These are phyloP conservation scores for Bubo scandiacus DNA, from an alignment of 2,113 vertebrate genomes.

Conservation along the genomic window DNA sequence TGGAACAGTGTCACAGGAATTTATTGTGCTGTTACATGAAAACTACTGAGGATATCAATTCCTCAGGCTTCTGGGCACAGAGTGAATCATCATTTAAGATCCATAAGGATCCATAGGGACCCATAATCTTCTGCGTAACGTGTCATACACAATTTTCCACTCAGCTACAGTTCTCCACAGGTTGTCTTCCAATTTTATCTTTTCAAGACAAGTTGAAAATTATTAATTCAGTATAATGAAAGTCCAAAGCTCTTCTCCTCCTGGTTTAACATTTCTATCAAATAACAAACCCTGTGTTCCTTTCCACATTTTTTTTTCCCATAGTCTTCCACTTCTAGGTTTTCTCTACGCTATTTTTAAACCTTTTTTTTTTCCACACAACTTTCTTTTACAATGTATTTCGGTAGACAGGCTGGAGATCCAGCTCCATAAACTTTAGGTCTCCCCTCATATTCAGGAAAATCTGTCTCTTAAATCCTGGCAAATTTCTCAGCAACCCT, in stretches of 20 bases:
- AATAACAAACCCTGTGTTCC: neutral
- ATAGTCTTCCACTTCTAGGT: neutral
- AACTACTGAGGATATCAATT: neutral
- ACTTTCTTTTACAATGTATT: neutral
- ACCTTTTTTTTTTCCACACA: neutral
- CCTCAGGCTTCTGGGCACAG: neutral
- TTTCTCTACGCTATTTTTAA: neutral
- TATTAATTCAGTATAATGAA: neutral
- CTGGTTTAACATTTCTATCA: neutral
- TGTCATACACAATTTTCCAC: neutral
- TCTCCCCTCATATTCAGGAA: neutral
- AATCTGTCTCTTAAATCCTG: neutral
- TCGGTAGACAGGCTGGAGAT: neutral
- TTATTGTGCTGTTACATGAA: neutral
- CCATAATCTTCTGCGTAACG: neutral
- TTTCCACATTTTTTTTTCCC: neutral
- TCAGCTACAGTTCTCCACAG: neutral
- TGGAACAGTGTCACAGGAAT: neutral
- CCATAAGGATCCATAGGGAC: neutral
- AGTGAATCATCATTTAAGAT: neutral
- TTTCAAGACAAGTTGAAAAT: neutral
- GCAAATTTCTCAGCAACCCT: neutral
- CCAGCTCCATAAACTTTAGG: neutral
- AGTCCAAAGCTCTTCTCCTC: neutral
- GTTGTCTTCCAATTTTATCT: neutral